Conservation (phyloP, 1,140 invertebrate genomes). For the Tyrophagus putrescentiae region DNA sequence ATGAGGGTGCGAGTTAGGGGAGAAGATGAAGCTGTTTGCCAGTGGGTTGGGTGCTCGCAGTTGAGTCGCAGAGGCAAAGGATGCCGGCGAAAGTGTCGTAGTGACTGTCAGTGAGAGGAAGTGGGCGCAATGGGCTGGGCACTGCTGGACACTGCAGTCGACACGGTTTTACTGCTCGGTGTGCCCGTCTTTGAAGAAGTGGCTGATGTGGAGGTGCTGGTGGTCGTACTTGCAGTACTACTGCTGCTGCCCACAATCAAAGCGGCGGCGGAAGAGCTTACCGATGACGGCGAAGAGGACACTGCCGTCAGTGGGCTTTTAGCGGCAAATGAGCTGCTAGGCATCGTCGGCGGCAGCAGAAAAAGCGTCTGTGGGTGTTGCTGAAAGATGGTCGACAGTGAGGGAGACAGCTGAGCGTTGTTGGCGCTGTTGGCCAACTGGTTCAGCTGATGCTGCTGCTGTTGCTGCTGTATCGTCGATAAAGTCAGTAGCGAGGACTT, state of each 20-base stretch:
- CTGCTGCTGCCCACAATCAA: neutral
- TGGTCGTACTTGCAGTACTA: neutral
- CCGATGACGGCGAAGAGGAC: neutral
- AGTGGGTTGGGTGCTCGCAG: neutral
- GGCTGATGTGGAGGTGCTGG: neutral
- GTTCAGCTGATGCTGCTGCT: neutral
- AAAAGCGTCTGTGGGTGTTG: constrained; percentile 1
- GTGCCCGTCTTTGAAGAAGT: neutral
- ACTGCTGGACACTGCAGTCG: neutral
- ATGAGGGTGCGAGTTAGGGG: neutral
- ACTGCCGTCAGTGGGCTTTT: neutral
- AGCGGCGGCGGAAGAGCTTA: neutral
- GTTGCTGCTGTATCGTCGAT: neutral
- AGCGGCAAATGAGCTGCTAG: neutral
- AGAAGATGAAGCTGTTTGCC: constrained; percentile 2
- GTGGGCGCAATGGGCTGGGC: neutral
- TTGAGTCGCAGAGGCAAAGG: neutral
- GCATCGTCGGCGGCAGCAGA: neutral
- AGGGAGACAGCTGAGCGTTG: constrained; percentile 6
- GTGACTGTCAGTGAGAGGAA: no score
- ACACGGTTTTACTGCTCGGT: neutral
- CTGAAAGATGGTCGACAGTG: constrained; percentile 9
- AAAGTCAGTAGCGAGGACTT: neutral
- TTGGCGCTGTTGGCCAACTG: neutral
- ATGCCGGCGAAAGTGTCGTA: neutral